Base-by-base conservation (phyloP, 2,888 invertebrate genomes). In the Drosophila ochracea region DNA sequence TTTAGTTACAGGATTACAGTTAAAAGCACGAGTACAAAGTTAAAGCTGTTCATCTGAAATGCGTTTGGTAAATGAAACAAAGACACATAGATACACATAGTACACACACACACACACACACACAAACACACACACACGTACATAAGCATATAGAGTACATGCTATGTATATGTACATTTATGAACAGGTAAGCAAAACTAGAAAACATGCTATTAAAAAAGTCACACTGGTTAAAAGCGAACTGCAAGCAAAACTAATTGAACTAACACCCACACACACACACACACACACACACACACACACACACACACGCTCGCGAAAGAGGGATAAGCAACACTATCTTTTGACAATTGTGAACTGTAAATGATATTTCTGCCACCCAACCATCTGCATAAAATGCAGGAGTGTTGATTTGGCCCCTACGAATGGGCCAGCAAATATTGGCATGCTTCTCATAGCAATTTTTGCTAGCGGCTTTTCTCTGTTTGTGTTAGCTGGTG, bases 361-460 rank as follows among this genome's bases (percentile, higher is more conserved):
- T 58, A 65, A 64, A 72, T 73, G 73, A 72, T 54, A 73, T 59
- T 65, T 64, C 54, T 41, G 57, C 33, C 43, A 67, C 21, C 41
- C 13, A 16, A 19, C 30, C 35, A 21, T 25, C 28, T 28, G 11
- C 19, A 19, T 53, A 16, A 35, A 35, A 30, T 39, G 4, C 30
- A 6, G n/a, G n/a, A 19, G 13, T 39, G 39, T 30, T 30, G 41
- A 25, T n/a, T 30, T 30, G 16, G 57, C 13, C 37, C 6, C n/a
- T 39, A 11, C 25, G 16, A 28, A 43, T 30, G 10, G 30, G 30
- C 41, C 50, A 64, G 65, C 60, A 65, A 73, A 73, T 73, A 73
- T 61, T 73, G 74, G 50, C 60, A 52, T 52, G 55, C 49, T 65
- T 60, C 39, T 66, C 67, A 66, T 57, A 50, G 43, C 52, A 54